A percentile compares a stretch with the other conserved stretches of the same genome.
Evolutionary conservation across 2,888 invertebrate genomes (phyloP).

Genomic region (Apotomis turbidana): DNA sequence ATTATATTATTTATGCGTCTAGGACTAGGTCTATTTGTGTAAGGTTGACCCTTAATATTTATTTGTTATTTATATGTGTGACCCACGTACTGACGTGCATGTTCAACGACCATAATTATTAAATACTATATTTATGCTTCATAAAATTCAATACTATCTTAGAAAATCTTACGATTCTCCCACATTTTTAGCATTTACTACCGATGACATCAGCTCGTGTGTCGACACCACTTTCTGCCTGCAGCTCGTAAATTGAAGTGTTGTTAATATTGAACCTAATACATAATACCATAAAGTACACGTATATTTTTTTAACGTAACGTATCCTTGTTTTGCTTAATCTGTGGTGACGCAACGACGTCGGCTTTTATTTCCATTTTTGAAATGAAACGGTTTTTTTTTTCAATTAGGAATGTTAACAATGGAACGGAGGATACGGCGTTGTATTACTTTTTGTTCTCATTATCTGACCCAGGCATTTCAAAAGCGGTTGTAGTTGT

Average conservation of each 20-base stretch:
- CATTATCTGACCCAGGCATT: neutral
- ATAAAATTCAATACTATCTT: neutral
- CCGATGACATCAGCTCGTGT: constrained; percentile 27
- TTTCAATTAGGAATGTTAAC: constrained; percentile 32
- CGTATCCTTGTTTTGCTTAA: constrained; percentile 3
- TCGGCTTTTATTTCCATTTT: constrained; percentile 38
- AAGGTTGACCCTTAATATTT: too few relatives aligned
- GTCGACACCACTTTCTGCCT: neutral
- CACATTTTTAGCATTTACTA: constrained; percentile 10
- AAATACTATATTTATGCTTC: neutral
- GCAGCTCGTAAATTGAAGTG: neutral
- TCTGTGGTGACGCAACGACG: constrained; percentile 35
- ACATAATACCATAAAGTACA: constrained; percentile 2
- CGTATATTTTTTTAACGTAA: neutral
- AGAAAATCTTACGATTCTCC: constrained; percentile 2
- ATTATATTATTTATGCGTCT: too few relatives aligned
- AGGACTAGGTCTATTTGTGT: too few relatives aligned
- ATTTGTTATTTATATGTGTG: neutral
- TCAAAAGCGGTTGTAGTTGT: too few relatives aligned
- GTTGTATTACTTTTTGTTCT: constrained; percentile 21
- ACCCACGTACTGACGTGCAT: neutral
- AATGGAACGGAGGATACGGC: constrained; percentile 21
- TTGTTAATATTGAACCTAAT: constrained; percentile 18
- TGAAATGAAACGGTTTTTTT: constrained; percentile 36
- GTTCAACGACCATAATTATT: neutral